Evolutionary conservation across 2,797 vertebrate species (phyloP).

Genomic region (Danio jaintianensis): DNA sequence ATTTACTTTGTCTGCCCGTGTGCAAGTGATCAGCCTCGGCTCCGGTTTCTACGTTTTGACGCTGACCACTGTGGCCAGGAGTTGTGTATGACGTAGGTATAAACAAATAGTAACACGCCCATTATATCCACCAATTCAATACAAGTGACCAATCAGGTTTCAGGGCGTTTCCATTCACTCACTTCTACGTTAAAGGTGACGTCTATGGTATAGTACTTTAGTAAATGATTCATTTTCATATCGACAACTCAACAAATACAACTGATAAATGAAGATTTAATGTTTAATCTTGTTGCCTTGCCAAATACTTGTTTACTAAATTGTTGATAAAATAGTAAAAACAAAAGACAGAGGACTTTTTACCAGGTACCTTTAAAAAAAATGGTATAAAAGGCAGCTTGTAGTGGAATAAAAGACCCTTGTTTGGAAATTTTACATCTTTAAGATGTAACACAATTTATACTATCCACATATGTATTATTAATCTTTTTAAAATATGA

Average conservation of each 20-base stretch:
- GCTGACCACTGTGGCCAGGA: not conserved
- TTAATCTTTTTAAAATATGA: no score
- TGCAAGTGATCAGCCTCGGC: not conserved
- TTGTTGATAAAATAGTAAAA: not conserved
- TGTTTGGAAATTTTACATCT: no score
- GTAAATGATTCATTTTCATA: not conserved
- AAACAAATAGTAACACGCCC: constrained; percentile 11
- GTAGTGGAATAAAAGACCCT: not conserved
- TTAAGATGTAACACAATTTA: no score
- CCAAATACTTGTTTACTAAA: no score
- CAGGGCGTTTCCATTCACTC: not conserved
- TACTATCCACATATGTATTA: no score
- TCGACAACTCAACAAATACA: not conserved
- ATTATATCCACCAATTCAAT: not conserved
- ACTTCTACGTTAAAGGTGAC: not conserved
- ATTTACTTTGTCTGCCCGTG: not conserved
- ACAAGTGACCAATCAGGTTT: not conserved
- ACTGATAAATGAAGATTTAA: not conserved
- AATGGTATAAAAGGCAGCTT: not conserved
- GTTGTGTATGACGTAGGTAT: not conserved
- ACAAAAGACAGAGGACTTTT: not conserved
- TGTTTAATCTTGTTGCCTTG: no score
- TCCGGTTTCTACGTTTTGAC: not conserved
- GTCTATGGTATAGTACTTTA: not conserved
- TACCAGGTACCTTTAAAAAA: not conserved